Evolutionary conservation across 2,113 vertebrate genomes (phyloP), one percentile per base, ranked within the genome.

Genomic region (Caretta caretta): DNA sequence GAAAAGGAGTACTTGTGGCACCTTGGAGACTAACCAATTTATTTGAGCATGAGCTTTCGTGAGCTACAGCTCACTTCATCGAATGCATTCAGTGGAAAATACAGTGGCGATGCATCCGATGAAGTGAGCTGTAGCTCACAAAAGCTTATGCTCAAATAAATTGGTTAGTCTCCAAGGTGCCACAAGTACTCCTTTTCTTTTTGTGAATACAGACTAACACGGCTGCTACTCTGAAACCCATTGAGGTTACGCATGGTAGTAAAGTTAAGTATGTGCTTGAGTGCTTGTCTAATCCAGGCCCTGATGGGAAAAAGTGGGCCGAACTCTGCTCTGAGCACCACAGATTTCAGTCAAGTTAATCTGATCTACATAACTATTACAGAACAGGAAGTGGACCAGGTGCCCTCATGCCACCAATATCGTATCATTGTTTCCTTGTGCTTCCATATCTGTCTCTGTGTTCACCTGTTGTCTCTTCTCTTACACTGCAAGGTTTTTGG

Each of bases 241-340:
- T 0, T 48, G 27, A 25, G 25, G 20, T 56, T 79, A 75, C 0
- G 35, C 29, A 57, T 53, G 76, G 57, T 19, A 31, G 62, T n/a
- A 88, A 88, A 88, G 59, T 3, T 54, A 81, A 49, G 6, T 4
- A 14, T 0, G 0, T 16, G 53, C 53, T 22, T 27, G 78, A 0
- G 0, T 0, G 7, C 14, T 84, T 6, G 5, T 20, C 31, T 51
- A 24, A 46, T 7, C 0, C 25, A 50, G 83, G 24, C 6, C 1
- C 11, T 54, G 53, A 29, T 1, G 51, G 10, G 22, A 29, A 24
- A 84, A 50, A 0, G 24, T 0, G 0, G 51, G 59, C 31, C 25
- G 4, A n/a, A 69, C 65, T 81, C 46, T 53, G 42, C 24, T 6
- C 38, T 11, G 10, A 35, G 27, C 17, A 7, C 46, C 24, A 0